Evolutionary conservation across 2,113 vertebrate genomes (phyloP), one percentile per base, ranked within the genome.

Genomic region (Atherinomorus stipes): DNA sequence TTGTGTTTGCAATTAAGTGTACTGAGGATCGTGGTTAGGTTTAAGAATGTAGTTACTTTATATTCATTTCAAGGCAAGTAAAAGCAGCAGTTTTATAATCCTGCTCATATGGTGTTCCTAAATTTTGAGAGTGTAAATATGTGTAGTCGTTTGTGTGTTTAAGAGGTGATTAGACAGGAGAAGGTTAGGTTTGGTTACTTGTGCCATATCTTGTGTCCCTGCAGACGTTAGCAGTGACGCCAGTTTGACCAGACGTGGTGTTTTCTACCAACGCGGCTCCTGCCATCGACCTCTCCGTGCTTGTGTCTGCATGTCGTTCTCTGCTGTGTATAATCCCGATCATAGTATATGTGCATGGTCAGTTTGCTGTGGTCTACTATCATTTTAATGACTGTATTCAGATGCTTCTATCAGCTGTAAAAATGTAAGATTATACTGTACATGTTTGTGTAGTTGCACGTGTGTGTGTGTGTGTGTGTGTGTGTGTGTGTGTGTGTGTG

Each of bases 141-240:
- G 50, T 68, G 58, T 52, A 13, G 57, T 18, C 44, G 21, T 71
- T 34, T 38, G 45, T 66, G 53, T 67, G 69, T 68, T 63, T 45
- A 52, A 49, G 78, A 69, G 47, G 65, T 59, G 63, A 85, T 85
- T 70, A 56, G 49, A 75, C 76, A 28, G 26, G 77, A 61, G 44
- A 56, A 40, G 57, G 53, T 70, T 34, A 64, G 75, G 64, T 90
- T 76, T 68, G 40, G 86, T 89, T 85, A 52, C 78, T 49, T 59
- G 22, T 16, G 1, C 40, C 72, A 26, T 81, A 65, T 83, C 78
- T n/a, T 13, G 4, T 84, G 74, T 78, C 60, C 34, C 66, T 74
- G 26, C 54, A 61, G 81, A 81, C 28, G 42, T 69, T 56, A 34
- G 54, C 25, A 42, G 65, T 76, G 85, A 90, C 71, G 71, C 78